Percentiles rank a stretch among this genome's conserved stretches.
phyloP scores from a whole-genome alignment of 2,797 vertebrate genomes.

The Urocyon cinereoargenteus region DNA sequence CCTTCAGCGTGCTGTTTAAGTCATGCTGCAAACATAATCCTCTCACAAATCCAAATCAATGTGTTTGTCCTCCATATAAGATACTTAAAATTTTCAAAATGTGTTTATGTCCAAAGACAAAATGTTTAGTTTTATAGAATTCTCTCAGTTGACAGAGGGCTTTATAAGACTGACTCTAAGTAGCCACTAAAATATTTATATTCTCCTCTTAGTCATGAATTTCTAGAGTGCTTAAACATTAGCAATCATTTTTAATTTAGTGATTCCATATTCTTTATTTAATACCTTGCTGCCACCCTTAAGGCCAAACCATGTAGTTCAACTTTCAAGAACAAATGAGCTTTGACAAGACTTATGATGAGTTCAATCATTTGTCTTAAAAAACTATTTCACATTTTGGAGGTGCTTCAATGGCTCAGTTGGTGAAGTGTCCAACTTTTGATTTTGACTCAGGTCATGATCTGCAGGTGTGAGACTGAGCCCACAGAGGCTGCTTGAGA shows the following conservation, averaged over 20 bases:
- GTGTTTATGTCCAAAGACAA: constrained; percentile 74
- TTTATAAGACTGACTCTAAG: constrained; percentile 58
- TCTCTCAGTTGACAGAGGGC: constrained; percentile 54
- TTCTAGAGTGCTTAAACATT: background rate
- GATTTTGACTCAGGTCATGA: background rate
- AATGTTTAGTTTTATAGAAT: constrained; percentile 75
- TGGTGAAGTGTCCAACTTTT: background rate
- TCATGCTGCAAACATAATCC: constrained; percentile 59
- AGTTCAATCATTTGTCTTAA: background rate
- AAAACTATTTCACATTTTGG: background rate
- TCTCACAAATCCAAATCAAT: constrained; percentile 76
- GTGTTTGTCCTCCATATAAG: constrained; percentile 67
- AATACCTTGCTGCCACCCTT: background rate
- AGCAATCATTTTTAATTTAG: constrained; percentile 65
- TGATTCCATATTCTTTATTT: constrained; percentile 55
- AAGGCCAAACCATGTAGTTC: constrained; percentile 42
- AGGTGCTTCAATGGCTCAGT: background rate
- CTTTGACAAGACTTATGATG: background rate
- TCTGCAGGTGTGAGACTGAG: background rate
- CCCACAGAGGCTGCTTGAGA: background rate
- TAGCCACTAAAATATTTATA: constrained; percentile 45
- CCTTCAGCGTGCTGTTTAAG: constrained; percentile 64
- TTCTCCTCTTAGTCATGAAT: constrained; percentile 29
- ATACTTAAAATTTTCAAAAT: constrained; percentile 76
- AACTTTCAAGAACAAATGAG: constrained; percentile 40